A percentile compares a stretch with the other conserved stretches of the same genome.
Evolutionary conservation across 2,888 invertebrate species (phyloP).

Genomic region (Seira sanloemensis): DNA sequence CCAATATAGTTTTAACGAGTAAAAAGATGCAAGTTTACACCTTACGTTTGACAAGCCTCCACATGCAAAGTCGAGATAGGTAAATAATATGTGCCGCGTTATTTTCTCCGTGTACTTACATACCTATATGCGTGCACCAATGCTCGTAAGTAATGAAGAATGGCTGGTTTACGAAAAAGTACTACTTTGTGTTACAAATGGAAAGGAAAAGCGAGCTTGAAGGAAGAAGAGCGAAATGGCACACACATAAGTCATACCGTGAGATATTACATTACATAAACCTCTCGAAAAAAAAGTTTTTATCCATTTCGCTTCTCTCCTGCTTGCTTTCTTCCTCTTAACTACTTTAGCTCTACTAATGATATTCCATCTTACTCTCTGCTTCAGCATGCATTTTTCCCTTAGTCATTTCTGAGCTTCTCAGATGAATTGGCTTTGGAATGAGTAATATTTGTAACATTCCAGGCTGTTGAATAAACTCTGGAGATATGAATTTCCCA

Average conservation of each 20-base stretch:
- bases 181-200: not conserved
- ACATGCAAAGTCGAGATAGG: not conserved
- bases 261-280: constrained; percentile 62
- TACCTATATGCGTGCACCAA: not conserved
- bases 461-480: constrained; percentile 22
- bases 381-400: constrained; percentile 41
- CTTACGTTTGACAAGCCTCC: not conserved
- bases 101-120: not conserved
- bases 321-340: constrained; percentile 8
- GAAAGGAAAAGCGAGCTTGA: constrained; percentile 41
- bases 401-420: constrained; percentile 44
- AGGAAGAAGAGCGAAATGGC: constrained; percentile 67
- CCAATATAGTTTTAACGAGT: too few relatives aligned
- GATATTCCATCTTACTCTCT: constrained; percentile 16
- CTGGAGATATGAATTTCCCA: not conserved
- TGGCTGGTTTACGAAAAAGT: not conserved
- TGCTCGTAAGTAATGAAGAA: not conserved
- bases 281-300: not conserved
- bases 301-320: not conserved
- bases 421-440: constrained; percentile 38
- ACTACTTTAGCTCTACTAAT: constrained; percentile 19
- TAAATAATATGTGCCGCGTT: not conserved
- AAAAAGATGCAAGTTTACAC: not conserved
- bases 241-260: constrained; percentile 72
- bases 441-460: constrained; percentile 56